These are phyloP conservation scores for Silurus lanzhouensis DNA, from an alignment of 2,797 vertebrate genomes.

Conservation along the genomic window DNA sequence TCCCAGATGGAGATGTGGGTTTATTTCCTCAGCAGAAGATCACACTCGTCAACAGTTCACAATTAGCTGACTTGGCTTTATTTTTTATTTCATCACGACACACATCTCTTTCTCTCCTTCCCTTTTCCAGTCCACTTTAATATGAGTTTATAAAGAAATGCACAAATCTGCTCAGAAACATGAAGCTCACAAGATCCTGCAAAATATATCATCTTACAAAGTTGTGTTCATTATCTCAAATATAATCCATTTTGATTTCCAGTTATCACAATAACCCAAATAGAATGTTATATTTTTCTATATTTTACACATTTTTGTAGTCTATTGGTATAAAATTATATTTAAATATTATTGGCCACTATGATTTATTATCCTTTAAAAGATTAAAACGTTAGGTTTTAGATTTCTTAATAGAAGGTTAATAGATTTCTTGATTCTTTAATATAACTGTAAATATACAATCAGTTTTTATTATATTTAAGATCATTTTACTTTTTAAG, in stretches of 20 bases:
- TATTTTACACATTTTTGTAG: too few relatives aligned
- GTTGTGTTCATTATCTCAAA: background rate
- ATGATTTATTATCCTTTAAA: background rate
- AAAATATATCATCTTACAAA: background rate
- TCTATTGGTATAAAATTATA: background rate
- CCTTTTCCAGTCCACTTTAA: constrained; percentile 59
- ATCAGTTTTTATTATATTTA: background rate
- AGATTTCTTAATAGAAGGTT: too few relatives aligned
- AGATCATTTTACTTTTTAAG: background rate
- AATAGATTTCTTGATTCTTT: background rate
- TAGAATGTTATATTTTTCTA: background rate
- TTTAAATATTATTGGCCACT: background rate
- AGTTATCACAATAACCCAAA: background rate
- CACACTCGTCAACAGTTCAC: constrained; percentile 37
- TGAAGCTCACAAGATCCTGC: background rate
- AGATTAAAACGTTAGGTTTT: too few relatives aligned
- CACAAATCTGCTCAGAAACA: constrained; percentile 48
- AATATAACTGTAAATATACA: background rate
- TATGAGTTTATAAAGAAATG: constrained; percentile 55
- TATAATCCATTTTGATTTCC: background rate
- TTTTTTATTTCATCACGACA: constrained; percentile 37
- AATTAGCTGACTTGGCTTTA: constrained; percentile 45
- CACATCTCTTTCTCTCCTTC: constrained; percentile 52
- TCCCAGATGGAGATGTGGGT: background rate
- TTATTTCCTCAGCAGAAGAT: constrained; percentile 30